Base-by-base conservation (phyloP, 1,140 invertebrate species). In the Trissolcus basalis region DNA sequence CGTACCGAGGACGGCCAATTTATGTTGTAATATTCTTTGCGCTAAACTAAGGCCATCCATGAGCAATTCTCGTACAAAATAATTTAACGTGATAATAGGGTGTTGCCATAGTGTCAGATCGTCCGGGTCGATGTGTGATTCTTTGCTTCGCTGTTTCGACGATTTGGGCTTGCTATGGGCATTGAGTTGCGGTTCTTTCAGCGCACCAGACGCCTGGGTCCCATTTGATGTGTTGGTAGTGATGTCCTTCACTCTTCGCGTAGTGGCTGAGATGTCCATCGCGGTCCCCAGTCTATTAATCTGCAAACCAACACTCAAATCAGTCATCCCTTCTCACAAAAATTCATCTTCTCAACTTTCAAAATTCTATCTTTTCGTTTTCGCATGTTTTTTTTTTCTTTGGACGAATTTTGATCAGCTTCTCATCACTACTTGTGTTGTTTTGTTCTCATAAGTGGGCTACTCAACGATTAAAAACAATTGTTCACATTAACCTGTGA, bases 41-140 rank as follows among this genome's bases (percentile, higher is more conserved):
- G 88, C 85, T 91, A 92, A 70, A 89, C 89, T 81, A 87, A 88
- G 70, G 90, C 88, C 79, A 93, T 90, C 78, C 91, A 90, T 77
- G 89, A 87, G 83, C 73, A 94, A 86, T 91, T 98, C 96, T 77
- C 91, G 90, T 78, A 92, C 82, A 89, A 95, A 97, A 89, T 96
- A 97, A 82, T 95, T 93, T 36, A 96, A 76, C 9, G 96, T 97
- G 65, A 89, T 91, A 48, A 97, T 81, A 16, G 97, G 97, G 82
- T 92, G 92, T 81, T 93, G 91, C 96, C 96, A 98, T 60, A 98
- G 83, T 33, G 97, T 95, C 73, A 97, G 86, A 80, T 91, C 91
- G 81, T 90, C 90, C 10, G 91, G 83, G 79, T 92, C 91, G 72
- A 87, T 80, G 47, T 80, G 75, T 43, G 47, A 67, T 50, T 56